Evolutionary conservation across 2,888 invertebrate genomes (phyloP).

Genomic region (Halocaridina rubra): DNA sequence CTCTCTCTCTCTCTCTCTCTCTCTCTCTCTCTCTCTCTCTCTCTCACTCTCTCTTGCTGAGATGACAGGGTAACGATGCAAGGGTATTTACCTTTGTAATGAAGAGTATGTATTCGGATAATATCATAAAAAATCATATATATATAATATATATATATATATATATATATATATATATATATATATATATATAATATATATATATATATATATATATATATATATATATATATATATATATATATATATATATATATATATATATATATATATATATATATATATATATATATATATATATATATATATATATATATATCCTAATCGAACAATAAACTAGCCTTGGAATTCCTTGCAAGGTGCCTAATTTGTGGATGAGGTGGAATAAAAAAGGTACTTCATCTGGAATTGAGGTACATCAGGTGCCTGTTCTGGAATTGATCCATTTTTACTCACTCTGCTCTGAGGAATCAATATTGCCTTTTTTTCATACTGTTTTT

Average conservation of each 20-base stretch:
- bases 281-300: slow-evolving; percentile 18
- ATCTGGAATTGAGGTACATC: no score
- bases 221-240: slow-evolving; percentile 7
- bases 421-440: no score
- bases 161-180: slow-evolving; percentile 15
- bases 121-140: no score
- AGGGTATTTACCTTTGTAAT: no score
- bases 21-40: slow-evolving; percentile 21
- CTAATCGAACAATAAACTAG: not conserved
- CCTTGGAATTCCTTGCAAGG: no score
- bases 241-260: slow-evolving; percentile 21
- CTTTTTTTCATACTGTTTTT: no score
- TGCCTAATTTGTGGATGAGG: no score
- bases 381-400: no score
- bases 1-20: slow-evolving; percentile 24
- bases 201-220: slow-evolving; percentile 13
- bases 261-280: slow-evolving; percentile 15
- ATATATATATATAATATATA: not conserved
- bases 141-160: not conserved
- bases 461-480: no score
- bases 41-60: not conserved
- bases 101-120: no score
- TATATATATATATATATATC: not conserved
- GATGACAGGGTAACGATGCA: no score
- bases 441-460: no score